phyloP scores from a whole-genome alignment of 2,113 vertebrate species.

The Limanda limanda region DNA sequence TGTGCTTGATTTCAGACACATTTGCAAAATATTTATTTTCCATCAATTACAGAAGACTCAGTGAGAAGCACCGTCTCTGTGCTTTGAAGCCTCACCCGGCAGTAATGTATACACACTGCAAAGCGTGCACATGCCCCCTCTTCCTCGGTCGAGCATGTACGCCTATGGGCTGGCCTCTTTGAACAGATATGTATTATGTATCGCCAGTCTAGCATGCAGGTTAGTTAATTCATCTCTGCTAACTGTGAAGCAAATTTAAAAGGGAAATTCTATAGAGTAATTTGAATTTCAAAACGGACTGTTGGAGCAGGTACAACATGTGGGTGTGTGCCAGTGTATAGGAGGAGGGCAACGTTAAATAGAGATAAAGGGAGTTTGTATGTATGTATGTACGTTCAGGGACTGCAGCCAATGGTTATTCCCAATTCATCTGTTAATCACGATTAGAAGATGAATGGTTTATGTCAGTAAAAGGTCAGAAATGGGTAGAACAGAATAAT shows the following conservation, averaged over 20 bases:
- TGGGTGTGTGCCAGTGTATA: constrained; percentile 11
- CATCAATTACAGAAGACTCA: constrained; percentile 17
- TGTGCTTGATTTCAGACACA: not conserved
- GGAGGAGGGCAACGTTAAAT: constrained; percentile 12
- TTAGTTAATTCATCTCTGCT: constrained; percentile 76
- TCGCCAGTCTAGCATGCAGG: constrained; percentile 62
- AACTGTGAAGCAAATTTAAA: constrained; percentile 64
- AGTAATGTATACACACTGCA: constrained; percentile 5
- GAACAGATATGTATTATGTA: constrained; percentile 57
- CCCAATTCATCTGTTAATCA: not conserved
- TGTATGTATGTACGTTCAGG: not conserved
- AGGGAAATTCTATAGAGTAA: constrained; percentile 56
- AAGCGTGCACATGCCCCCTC: not conserved
- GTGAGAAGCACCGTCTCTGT: constrained; percentile 12
- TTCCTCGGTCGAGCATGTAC: not conserved
- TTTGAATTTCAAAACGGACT: constrained; percentile 64
- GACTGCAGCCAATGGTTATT: not conserved
- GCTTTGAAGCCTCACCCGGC: constrained; percentile 18
- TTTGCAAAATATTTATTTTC: constrained; percentile 10
- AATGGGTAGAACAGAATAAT: not conserved
- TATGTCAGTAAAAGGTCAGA: not conserved
- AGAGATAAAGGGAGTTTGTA: constrained; percentile 4
- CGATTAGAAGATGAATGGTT: not conserved
- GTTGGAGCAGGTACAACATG: constrained; percentile 34
- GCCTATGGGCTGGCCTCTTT: constrained; percentile 26